Base-by-base conservation (phyloP, 2,888 invertebrate species). In the Oxyscelio sp. region DNA sequence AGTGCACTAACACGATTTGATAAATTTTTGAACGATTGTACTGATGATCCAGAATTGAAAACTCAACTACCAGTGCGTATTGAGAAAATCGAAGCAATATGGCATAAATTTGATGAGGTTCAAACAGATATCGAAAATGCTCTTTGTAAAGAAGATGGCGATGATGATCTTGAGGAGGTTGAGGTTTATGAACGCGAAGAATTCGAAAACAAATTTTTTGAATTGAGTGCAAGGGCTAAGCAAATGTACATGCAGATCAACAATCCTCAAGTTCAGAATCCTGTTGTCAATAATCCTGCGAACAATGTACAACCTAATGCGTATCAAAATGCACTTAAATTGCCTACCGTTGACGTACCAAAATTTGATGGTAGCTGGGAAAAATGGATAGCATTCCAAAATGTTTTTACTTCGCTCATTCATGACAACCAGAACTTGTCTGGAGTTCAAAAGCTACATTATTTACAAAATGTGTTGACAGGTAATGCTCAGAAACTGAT, bases 311-410 rank as follows among this genome's bases (percentile, higher is more conserved):
- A 34, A 31, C 17, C 34, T 19, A 38, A 19, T 2, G 58, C 58
- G 34, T 38, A 54, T 5, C 54, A n/a, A 54, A 27, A 38, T 34
- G 17, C n/a, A n/a, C n/a, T 34, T 38, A 58, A 58, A 58, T 58
- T 58, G 11, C 58, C 38, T 13, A 13, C 17, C 15, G 19, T 58
- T 9, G 48, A 65, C n/a, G 17, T 65, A 1, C 38, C 38, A 9
- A 65, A 65, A 24, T 65, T 65, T 17, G 63, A 65, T 13, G 48
- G 63, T 4, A 68, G 24, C 38, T 54, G 54, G 68, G 54, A 68
- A 27, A 58, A 58, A 45, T 68, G 48, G 48, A 17, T 48, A 6
- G 19, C 21, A 4, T 48, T 48, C n/a, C 19, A 48, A 48, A 27
- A 21, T 21, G 21, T 9, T 2, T 48, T 48, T 48, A 8, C 11